Base-by-base conservation (phyloP, 2,888 invertebrate genomes). In the Napeogenes inachia region DNA sequence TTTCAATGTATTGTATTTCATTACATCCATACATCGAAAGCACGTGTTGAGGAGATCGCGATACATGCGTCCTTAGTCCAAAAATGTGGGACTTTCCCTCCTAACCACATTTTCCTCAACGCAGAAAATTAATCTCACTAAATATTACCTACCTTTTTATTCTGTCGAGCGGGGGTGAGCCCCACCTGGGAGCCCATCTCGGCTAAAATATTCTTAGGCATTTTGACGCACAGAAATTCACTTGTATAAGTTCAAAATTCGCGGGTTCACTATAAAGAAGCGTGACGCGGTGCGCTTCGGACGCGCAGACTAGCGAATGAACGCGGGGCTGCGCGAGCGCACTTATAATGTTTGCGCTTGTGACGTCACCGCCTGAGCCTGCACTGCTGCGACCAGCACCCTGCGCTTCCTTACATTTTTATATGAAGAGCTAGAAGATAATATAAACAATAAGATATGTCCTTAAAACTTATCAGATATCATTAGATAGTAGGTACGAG, bases 151-250 rank as follows among this genome's bases (percentile, higher is more conserved):
- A 88, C 89, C 85, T 85, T 88, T 71, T 84, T 84, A 67, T 82
- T 79, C 61, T 87, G 88, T 13, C 88, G 73, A 60, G 79, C 80
- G 54, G 87, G 82, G 33, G 89, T 89, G 64, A 89, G 79, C 68
- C 88, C 89, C 81, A 89, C 89, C 72, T 89, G 89, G 79, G 89
- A 89, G 75, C 89, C 89, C 89, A 89, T 87, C 74, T 89, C 89
- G 45, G 87, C 88, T 72, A 89, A 76, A 59, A 89, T 87, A 70
- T 89, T 88, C 73, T 87, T 88, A 77, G 89, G 84, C 89, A 89
- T 89, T 68, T 79, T 87, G 79, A 46, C 72, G 67, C 85, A 84
- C 83, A 75, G 68, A 58, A 73, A 71, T 61, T 63, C 66, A 65
- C 69, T 65, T 59, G 61, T 65, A 64, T 58, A 42, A 63, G 63